A percentile compares a stretch with the other conserved stretches of the same genome.
These are phyloP conservation scores for Drosophila anomalata DNA, from an alignment of 2,888 invertebrate species.

Conservation along the genomic window DNA sequence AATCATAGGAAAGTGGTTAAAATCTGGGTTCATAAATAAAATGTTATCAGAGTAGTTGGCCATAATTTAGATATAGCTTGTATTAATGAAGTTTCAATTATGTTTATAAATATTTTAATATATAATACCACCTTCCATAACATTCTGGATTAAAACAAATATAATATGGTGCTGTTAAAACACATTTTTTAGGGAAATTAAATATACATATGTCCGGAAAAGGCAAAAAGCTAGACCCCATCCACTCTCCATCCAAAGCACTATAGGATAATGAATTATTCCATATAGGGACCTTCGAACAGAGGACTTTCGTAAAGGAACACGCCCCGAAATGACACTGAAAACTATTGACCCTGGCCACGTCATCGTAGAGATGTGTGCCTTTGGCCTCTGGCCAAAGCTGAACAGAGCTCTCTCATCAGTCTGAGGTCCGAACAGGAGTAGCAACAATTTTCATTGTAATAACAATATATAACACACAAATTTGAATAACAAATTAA, in stretches of 20 bases:
- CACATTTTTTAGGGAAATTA: neutral
- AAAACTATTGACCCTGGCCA: constrained; percentile 36
- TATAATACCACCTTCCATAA: neutral
- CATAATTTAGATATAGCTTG: neutral
- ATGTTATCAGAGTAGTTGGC: neutral
- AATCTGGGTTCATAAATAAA: neutral
- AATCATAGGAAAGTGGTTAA: constrained; percentile 9
- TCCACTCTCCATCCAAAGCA: neutral
- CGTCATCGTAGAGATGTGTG: constrained; percentile 5
- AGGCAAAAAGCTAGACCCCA: neutral
- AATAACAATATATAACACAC: constrained; percentile 79
- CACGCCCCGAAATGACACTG: constrained; percentile 8
- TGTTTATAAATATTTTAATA: neutral
- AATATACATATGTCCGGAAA: neutral
- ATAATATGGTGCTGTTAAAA: too few species aligned
- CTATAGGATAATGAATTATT: constrained; percentile 5
- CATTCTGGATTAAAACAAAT: too few species aligned
- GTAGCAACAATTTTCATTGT: constrained; percentile 63
- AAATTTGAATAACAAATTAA: constrained; percentile 80
- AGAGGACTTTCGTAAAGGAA: neutral
- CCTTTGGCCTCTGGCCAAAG: constrained; percentile 42
- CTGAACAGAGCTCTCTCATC: constrained; percentile 26
- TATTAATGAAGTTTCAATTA: neutral
- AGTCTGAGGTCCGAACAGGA: constrained; percentile 5
- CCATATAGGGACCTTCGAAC: neutral